Conservation (phyloP, 2,797 vertebrate genomes). For the Crenuchus spilurus region DNA sequence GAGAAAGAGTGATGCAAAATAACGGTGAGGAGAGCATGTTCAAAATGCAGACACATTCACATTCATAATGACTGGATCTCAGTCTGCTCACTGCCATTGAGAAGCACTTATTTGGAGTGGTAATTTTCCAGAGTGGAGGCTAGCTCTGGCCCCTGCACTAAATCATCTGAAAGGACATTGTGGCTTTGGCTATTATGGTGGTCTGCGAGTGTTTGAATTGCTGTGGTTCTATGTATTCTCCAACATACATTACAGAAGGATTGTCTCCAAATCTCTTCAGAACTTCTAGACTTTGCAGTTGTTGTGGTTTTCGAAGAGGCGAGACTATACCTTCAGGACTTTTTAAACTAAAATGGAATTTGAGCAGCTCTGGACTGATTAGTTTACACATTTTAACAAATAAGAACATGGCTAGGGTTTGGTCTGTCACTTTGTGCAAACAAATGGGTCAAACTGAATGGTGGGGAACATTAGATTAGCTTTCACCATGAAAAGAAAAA, state of each 20-base stretch:
- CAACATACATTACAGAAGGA: slow-evolving; percentile 26
- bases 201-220: slow-evolving; percentile 43
- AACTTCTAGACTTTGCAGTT: slow-evolving; percentile 6
- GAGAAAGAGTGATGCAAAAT: slow-evolving; percentile 57
- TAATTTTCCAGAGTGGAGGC: slow-evolving; percentile 50
- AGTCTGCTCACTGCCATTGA: slow-evolving; percentile 30
- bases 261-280: slow-evolving; percentile 25
- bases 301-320: not conserved
- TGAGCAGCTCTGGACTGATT: not conserved
- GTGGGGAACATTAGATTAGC: slow-evolving; percentile 14
- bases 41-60: slow-evolving; percentile 46
- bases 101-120: slow-evolving; percentile 50
- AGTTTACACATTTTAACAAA: not conserved
- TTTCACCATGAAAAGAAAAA: slow-evolving; percentile 14
- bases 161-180: slow-evolving; percentile 55
- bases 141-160: slow-evolving; percentile 39
- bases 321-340: not conserved
- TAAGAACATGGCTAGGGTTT: not conserved
- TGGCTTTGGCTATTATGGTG: slow-evolving; percentile 51
- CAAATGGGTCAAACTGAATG: not conserved
- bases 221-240: slow-evolving; percentile 39
- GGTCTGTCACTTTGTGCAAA: not conserved
- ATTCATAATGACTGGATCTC: slow-evolving; percentile 59
- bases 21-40: slow-evolving; percentile 40
- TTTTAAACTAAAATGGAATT: not conserved